A percentile compares a stretch with the other conserved stretches of the same genome.
phyloP scores from a whole-genome alignment of 2,113 vertebrate species.

The Takifugu bimaculatus region DNA sequence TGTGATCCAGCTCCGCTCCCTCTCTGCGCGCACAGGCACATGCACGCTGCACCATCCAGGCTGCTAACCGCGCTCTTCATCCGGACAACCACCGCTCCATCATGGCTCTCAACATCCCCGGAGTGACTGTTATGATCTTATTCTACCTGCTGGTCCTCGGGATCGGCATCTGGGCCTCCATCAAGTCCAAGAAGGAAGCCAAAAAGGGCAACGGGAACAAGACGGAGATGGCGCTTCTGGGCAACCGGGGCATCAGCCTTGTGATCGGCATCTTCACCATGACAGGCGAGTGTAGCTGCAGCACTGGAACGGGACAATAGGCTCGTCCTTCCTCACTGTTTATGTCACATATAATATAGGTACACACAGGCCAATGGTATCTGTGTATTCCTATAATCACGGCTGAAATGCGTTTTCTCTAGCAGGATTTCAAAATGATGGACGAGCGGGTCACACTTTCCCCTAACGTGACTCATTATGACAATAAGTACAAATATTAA shows the following conservation, averaged over 20 bases:
- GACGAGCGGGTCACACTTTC: no score
- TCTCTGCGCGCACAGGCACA: conserved; percentile 5
- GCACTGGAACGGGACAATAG: background rate
- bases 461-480: no score
- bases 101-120: conserved; percentile 55
- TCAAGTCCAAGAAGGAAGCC: conserved; percentile 47
- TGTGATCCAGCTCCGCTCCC: background rate
- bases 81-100: conserved; percentile 6
- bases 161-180: conserved; percentile 52
- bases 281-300: conserved; percentile 41
- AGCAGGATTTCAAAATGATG: no score
- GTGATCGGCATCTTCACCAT: conserved; percentile 58
- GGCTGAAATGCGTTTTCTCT: no score
- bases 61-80: conserved; percentile 6
- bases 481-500: no score
- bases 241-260: conserved; percentile 53
- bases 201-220: conserved; percentile 42
- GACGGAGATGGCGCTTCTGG: conserved; percentile 55
- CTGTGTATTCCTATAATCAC: no score
- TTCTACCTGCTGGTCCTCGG: conserved; percentile 56
- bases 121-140: conserved; percentile 46
- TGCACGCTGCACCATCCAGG: conserved; percentile 13
- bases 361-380: no score
- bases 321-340: no score
- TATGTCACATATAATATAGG: no score